Percentiles rank a stretch among this genome's conserved stretches.
Conservation (phyloP, 2,888 invertebrate species). For the Amphipyra tragopoginis region DNA sequence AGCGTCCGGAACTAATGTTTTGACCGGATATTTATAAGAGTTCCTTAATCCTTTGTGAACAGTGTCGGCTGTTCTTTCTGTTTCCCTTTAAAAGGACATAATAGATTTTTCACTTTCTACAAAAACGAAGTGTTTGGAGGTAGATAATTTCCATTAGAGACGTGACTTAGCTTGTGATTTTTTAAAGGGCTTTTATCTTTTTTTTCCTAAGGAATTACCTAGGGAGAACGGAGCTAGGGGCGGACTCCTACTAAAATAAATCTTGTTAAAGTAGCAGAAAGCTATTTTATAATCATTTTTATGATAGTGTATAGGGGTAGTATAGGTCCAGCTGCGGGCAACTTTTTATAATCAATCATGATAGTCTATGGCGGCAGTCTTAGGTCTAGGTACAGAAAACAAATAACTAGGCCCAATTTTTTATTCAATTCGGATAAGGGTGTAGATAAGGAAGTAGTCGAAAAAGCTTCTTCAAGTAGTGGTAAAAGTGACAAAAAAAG, state of each 20-base stretch:
- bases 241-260: too few relatives aligned
- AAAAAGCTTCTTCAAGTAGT: conserved; percentile 96
- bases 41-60: conserved; percentile 64
- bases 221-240: too few relatives aligned
- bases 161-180: conserved; percentile 16
- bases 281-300: too few relatives aligned
- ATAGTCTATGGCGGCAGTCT: too few relatives aligned
- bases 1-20: conserved; percentile 74
- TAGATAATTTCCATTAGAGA: conserved; percentile 16
- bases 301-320: too few relatives aligned
- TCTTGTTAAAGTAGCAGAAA: too few relatives aligned
- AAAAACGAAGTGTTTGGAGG: conserved; percentile 16
- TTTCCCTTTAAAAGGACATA: conserved; percentile 51
- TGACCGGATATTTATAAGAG: conserved; percentile 77
- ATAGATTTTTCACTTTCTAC: conserved; percentile 42
- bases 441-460: conserved; percentile 97
- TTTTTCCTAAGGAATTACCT: not conserved
- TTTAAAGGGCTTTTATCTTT: conserved; percentile 9
- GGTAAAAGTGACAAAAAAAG: conserved; percentile 97
- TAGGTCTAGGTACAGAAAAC: too few relatives aligned
- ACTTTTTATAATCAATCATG: too few relatives aligned
- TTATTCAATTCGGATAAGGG: conserved; percentile 97
- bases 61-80: conserved; percentile 57
- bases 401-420: not conserved
- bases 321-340: too few relatives aligned